A percentile compares a stretch with the other conserved stretches of the same genome.
Evolutionary conservation across 37 sponge, comb jelly and placozoan genomes (phyloP).

Genomic region (Bolinopsis microptera): DNA sequence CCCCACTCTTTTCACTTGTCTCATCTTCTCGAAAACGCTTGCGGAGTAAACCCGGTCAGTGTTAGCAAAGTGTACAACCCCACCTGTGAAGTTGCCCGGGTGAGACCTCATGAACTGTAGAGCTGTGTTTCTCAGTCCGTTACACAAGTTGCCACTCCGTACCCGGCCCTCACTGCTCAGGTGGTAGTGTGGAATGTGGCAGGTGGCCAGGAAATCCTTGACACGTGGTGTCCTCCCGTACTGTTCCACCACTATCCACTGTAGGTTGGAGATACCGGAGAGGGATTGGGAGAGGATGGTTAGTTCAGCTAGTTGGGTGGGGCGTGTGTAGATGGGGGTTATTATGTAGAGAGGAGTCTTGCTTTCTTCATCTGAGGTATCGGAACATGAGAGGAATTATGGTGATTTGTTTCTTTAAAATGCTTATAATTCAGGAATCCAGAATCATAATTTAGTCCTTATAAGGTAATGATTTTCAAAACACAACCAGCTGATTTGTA

Average conservation of each 20-base stretch:
- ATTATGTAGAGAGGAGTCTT: neutral
- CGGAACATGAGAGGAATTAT: no score
- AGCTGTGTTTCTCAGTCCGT: neutral
- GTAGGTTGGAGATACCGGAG: neutral
- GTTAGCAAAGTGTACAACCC: neutral
- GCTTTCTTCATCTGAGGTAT: neutral
- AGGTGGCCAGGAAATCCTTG: neutral
- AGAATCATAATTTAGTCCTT: no score
- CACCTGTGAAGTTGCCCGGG: neutral
- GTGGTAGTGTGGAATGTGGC: neutral
- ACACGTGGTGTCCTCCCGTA: neutral
- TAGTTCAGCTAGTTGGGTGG: neutral
- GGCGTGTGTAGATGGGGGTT: neutral
- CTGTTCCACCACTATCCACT: neutral
- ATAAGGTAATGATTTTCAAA: no score
- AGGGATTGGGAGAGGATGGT: neutral
- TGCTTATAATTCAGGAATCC: no score
- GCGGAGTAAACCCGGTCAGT: neutral
- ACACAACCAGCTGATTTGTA: no score
- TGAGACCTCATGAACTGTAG: neutral
- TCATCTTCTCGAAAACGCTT: neutral
- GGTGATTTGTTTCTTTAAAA: no score
- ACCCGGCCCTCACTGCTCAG: neutral
- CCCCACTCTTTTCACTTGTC: neutral
- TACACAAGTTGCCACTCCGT: neutral